Evolutionary conservation across 1,140 invertebrate genomes (phyloP).

Genomic region (Apis florea): DNA sequence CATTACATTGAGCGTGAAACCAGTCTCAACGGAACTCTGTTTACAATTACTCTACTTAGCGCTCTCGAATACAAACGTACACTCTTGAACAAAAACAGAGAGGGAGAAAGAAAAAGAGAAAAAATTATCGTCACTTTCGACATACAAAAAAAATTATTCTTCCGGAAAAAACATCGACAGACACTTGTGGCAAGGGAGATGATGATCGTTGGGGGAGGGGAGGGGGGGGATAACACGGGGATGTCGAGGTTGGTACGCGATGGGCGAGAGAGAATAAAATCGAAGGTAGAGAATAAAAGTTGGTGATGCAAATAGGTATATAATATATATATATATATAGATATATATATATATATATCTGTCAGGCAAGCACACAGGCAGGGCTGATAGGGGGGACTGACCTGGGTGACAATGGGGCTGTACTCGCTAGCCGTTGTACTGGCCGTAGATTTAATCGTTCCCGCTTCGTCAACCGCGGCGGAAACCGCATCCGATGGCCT

Average conservation of each 20-base stretch:
- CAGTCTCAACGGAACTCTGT: no score
- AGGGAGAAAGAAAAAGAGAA: no score
- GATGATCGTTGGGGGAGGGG: background rate
- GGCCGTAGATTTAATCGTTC: slow-evolving; percentile 77
- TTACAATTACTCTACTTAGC: no score
- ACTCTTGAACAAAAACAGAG: no score
- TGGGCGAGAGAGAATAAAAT: no score
- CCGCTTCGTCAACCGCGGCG: slow-evolving; percentile 68
- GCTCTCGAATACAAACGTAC: no score
- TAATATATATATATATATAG: no score
- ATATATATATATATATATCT: no score
- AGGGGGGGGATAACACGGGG: no score
- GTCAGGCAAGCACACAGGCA: slow-evolving; percentile 75
- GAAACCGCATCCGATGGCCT: slow-evolving; percentile 76
- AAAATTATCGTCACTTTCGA: background rate
- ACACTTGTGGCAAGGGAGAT: slow-evolving; percentile 34
- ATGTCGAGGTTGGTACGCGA: background rate
- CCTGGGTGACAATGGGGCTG: slow-evolving; percentile 77
- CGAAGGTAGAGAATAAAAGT: slow-evolving; percentile 45
- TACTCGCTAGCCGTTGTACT: slow-evolving; percentile 78
- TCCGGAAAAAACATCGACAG: slow-evolving; percentile 35
- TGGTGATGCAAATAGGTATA: slow-evolving; percentile 38
- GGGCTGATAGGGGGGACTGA: slow-evolving; percentile 71
- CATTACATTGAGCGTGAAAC: no score
- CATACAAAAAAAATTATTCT: background rate